Base-by-base conservation (phyloP, 2,113 vertebrate genomes). In the Pachycephala philippinensis region DNA sequence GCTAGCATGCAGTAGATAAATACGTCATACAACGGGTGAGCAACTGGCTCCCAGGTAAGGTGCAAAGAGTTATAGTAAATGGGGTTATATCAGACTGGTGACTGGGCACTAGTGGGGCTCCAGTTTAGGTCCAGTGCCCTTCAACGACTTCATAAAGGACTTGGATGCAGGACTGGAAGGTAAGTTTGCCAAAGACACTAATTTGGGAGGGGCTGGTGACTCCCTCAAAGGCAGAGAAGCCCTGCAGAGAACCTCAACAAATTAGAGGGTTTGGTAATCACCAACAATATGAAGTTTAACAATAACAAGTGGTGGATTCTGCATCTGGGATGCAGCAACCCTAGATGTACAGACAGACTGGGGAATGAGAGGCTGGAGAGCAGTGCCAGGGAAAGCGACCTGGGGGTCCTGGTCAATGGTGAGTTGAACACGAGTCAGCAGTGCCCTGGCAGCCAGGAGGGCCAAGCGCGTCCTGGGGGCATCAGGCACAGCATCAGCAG, bases 401-500 rank as follows among this genome's bases (percentile, higher is more conserved):
- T 77, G 35, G 5, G n/a, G 1, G 3, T 54, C 10, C 17, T 76
- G 52, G 6, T 31, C 1, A 0, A 0, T 26, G 5, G 3, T 3
- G 10, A 22, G 21, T 11, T 69, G 16, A 9, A 23, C 3, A 3
- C 4, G 14, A 49, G 2, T 1, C 79, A 84, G 54, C 49, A 69
- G 63, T 28, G 40, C 18, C 40, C 21, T 35, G 30, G n/a, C 26
- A 61, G 21, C 54, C 35, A 63, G 49, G 3, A 77, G 40, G 12
- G 15, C 1, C 30, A 49, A 0, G 2, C 1, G 0, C 61, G 63
- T 33, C n/a, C 40, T 47, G 14, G 10, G 53, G 42, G 0, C 47
- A 76, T 54, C 70, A 83, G n/a, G 30, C 22, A 33, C 37, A 65
- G 44, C 50, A 65, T 20, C 0, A 0, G 4, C 44, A 57, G 22